These are phyloP conservation scores for Pachydiplax longipennis DNA, from an alignment of 2,888 invertebrate genomes.

Conservation along the genomic window DNA sequence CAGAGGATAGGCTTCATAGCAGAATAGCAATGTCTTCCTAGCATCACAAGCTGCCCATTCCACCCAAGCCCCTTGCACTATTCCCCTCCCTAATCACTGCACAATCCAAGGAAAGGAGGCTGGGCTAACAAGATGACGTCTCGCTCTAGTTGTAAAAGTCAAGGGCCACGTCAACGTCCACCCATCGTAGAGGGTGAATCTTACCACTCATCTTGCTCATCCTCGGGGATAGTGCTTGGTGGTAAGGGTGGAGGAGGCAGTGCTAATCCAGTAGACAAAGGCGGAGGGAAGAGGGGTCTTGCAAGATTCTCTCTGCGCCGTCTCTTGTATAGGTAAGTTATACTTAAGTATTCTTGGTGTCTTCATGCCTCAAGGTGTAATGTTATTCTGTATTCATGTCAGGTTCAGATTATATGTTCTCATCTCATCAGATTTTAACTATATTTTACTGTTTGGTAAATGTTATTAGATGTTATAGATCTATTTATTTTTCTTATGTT, in stretches of 20 bases:
- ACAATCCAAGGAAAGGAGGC: neutral
- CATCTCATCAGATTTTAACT: no score
- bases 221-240: constrained; percentile 16
- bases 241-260: neutral
- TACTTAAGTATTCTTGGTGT: no score
- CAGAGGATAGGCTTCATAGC: neutral
- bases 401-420: no score
- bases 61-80: neutral
- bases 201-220: constrained; percentile 27
- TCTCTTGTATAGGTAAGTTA: constrained; percentile 63
- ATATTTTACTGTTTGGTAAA: no score
- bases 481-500: no score
- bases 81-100: neutral
- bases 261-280: constrained; percentile 16
- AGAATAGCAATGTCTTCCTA: neutral
- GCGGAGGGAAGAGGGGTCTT: constrained; percentile 58
- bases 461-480: no score
- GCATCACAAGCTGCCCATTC: neutral
- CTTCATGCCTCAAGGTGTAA: no score
- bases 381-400: no score
- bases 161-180: neutral
- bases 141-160: constrained; percentile 2
- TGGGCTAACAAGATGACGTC: neutral
- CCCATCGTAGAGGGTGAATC: constrained; percentile 4
- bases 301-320: constrained; percentile 73